Evolutionary conservation across 2,888 invertebrate species (phyloP), one percentile per base, ranked within the genome.

Genomic region (Drosophila melanosoma): DNA sequence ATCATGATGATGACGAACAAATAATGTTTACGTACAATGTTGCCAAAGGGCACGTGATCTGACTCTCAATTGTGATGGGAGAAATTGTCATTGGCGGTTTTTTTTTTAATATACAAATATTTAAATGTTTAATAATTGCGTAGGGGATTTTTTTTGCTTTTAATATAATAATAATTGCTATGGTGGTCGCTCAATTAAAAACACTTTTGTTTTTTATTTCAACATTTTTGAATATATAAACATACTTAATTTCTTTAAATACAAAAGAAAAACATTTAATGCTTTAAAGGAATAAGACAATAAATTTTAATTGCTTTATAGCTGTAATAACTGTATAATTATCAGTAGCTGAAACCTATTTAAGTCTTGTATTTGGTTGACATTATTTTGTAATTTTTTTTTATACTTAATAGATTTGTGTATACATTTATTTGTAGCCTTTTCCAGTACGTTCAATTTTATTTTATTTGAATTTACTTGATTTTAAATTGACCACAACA

Each of bases 11-110:
- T 49, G 49, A 62, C 40, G 42, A 66, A 48, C 52, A 58, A 26
- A 65, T 42, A 45, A 51, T 56, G 71, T 59, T 49, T 79, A 79
- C 78, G 68, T 79, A 79, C 72, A 72, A 60, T 65, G 80, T 79
- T 78, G 68, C 80, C 78, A 62, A 65, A 75, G 52, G 54, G 73
- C 84, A 83, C 83, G 83, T 86, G 83, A 81, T 74, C 35, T 15
- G 74, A 60, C 51, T 83, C 29, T 56, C 61, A 70, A 81, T 63
- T 69, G 54, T n/a, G 5, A n/a, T 15, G 45, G 54, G 66, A 51
- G 76, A 76, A 78, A 79, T 57, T 71, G 66, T 63, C 57, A 45
- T 45, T 15, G 23, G 45, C 15, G 45, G 45, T 2, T 23, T 45
- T 45, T 40, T 40, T 40, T 10, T 11, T 38, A 38, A 15, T 23